Evolutionary conservation across 2,888 invertebrate species (phyloP).

Genomic region (Nymphalis urticae): DNA sequence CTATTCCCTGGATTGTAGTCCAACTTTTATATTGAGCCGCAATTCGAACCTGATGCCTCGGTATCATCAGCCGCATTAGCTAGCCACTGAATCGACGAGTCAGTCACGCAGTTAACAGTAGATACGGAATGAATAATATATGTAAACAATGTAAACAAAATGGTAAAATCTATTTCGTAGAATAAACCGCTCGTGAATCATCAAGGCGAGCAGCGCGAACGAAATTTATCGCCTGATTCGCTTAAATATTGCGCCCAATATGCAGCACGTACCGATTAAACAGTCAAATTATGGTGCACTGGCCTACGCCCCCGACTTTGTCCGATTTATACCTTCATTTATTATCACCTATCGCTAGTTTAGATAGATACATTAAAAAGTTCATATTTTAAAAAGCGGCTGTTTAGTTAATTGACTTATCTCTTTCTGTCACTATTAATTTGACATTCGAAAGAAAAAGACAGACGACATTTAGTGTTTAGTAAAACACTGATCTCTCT

Average conservation of each 20-base stretch:
- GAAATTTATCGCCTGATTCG: slow-evolving; percentile 39
- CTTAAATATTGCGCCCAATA: slow-evolving; percentile 40
- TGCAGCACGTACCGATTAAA: slow-evolving; percentile 38
- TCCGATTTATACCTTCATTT: slow-evolving; percentile 26
- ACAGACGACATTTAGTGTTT: no score
- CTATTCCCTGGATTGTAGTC: no score
- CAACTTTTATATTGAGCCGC: no score
- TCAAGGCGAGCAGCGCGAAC: slow-evolving; percentile 34
- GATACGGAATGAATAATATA: slow-evolving; percentile 16
- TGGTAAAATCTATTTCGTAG: slow-evolving; percentile 33
- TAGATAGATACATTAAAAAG: background rate
- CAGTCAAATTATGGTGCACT: slow-evolving; percentile 37
- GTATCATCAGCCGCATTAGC: no score
- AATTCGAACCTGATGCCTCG: no score
- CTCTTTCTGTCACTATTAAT: no score
- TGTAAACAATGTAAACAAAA: slow-evolving; percentile 21
- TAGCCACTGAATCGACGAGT: no score
- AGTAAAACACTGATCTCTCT: no score
- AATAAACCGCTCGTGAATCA: slow-evolving; percentile 35
- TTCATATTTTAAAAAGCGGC: no score
- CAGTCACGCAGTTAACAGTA: background rate
- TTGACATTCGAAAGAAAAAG: no score
- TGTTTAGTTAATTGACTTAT: no score
- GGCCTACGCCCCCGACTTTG: slow-evolving; percentile 30
- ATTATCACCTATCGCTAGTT: slow-evolving; percentile 2